Conservation (phyloP, 92 coral and sea anemone genomes). For the Parazoanthus swiftii region DNA sequence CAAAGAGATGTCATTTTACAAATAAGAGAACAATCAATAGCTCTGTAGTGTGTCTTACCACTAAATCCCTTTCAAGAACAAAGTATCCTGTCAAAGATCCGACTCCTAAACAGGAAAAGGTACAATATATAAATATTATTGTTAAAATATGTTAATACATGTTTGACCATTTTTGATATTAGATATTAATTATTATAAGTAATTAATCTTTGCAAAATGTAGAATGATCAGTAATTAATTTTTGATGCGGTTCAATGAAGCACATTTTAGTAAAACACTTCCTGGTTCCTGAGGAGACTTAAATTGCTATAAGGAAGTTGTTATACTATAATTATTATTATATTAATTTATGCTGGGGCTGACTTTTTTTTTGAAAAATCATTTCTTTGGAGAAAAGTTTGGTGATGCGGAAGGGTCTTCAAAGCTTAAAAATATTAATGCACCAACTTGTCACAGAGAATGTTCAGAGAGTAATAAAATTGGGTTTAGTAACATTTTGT, state of each 20-base stretch:
- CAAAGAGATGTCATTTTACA: conserved; percentile 31
- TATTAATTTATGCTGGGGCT: too few species aligned
- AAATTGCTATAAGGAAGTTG: too few species aligned
- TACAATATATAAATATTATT: not conserved
- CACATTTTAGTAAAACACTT: not conserved
- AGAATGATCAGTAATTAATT: too few species aligned
- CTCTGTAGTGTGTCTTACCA: conserved; percentile 11
- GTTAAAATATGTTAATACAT: not conserved
- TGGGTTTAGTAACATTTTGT: not conserved
- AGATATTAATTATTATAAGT: too few species aligned
- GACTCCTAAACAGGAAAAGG: conserved; percentile 59
- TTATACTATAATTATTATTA: too few species aligned
- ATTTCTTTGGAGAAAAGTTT: too few species aligned
- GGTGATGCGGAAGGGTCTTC: too few species aligned
- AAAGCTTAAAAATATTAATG: not conserved
- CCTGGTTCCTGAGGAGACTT: too few species aligned
- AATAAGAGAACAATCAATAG: conserved; percentile 20
- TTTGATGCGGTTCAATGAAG: not conserved
- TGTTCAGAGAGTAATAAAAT: not conserved
- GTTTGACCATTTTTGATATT: too few species aligned
- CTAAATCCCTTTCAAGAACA: conserved; percentile 58
- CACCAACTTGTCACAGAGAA: not conserved
- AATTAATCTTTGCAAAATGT: too few species aligned
- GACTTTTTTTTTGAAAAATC: too few species aligned
- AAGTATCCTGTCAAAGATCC: conserved; percentile 69